Evolutionary conservation across 2,797 vertebrate species (phyloP).

Genomic region (Pelodytes ibericus): DNA sequence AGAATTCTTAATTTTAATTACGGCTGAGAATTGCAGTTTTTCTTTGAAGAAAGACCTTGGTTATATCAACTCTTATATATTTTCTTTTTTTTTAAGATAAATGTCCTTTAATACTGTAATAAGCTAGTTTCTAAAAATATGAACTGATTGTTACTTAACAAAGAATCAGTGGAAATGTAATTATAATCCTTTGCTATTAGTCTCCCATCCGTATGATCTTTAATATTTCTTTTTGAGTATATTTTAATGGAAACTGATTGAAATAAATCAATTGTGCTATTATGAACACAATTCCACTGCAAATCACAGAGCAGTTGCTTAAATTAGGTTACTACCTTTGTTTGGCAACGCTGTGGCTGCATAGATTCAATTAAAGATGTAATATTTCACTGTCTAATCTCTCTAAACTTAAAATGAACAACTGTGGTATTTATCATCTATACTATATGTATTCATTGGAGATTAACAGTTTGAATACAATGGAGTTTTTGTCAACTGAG

Average conservation of each 20-base stretch:
- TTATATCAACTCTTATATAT: conserved; percentile 31
- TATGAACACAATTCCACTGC: not conserved
- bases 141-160: conserved; percentile 35
- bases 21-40: conserved; percentile 27
- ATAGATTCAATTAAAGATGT: conserved; percentile 1
- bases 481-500: no score
- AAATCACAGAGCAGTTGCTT: not conserved
- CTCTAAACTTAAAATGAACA: not conserved
- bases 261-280: conserved; percentile 4
- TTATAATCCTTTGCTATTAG: conserved; percentile 42
- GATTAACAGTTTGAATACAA: no score
- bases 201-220: conserved; percentile 28
- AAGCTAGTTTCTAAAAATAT: conserved; percentile 47
- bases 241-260: conserved; percentile 3
- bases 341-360: conserved; percentile 2
- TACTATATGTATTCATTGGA: no score
- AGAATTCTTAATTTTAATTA: conserved; percentile 48
- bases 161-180: conserved; percentile 46
- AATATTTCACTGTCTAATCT: not conserved
- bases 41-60: conserved; percentile 40
- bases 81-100: conserved; percentile 39
- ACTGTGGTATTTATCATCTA: not conserved
- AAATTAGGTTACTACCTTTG: not conserved
- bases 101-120: conserved; percentile 38
- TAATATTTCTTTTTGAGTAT: conserved; percentile 42